These are phyloP conservation scores for Anguilla rostrata DNA, from an alignment of 2,113 vertebrate species.

Conservation along the genomic window DNA sequence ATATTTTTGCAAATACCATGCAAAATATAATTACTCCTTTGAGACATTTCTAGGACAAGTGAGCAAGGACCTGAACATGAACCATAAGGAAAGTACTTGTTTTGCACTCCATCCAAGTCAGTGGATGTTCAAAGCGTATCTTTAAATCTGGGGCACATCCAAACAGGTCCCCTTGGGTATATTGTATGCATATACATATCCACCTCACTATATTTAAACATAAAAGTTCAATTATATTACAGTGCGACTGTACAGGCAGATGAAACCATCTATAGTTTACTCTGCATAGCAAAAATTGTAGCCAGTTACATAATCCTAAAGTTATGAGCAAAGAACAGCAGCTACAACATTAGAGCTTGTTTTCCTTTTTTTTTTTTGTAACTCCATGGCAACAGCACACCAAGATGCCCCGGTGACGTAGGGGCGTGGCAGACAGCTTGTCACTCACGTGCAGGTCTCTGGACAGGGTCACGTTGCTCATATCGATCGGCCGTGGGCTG, in stretches of 20 bases:
- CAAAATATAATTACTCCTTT: no score
- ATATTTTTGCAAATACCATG: background rate
- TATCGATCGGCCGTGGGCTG: conserved; percentile 88
- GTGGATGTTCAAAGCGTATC: no score
- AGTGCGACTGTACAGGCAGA: background rate
- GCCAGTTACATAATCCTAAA: background rate
- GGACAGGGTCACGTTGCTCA: conserved; percentile 95
- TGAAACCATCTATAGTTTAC: background rate
- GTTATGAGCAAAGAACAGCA: background rate
- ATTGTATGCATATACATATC: no score
- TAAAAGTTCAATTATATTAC: no score
- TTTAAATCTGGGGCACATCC: no score
- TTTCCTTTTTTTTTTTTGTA: background rate
- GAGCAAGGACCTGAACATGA: background rate
- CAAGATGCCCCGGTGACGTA: background rate
- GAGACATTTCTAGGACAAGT: background rate
- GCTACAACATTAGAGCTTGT: background rate
- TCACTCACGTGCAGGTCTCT: conserved; percentile 87
- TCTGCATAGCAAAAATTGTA: background rate
- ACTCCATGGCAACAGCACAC: background rate
- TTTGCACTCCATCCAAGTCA: no score
- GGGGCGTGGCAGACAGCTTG: background rate
- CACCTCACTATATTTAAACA: no score
- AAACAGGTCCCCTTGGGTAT: no score
- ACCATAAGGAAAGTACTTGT: background rate